These are phyloP conservation scores for Bombus waltoni DNA, from an alignment of 1,140 invertebrate species.

Conservation along the genomic window DNA sequence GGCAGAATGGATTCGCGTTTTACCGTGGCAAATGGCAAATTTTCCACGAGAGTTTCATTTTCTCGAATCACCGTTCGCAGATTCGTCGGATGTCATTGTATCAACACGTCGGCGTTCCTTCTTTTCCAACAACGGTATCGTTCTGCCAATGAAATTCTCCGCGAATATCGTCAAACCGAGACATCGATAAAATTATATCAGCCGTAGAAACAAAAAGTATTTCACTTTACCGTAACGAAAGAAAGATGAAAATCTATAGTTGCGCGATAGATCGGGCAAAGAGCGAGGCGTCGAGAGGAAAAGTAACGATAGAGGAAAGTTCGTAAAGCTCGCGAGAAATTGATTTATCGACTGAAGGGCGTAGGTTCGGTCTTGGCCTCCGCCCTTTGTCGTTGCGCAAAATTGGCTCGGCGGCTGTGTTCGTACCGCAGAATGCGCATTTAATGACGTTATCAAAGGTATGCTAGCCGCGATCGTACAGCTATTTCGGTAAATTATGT, in stretches of 20 bases:
- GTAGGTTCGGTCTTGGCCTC: neutral
- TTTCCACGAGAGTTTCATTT: conserved; percentile 54
- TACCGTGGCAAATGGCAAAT: conserved; percentile 15
- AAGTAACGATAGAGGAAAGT: neutral
- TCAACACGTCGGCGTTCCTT: conserved; percentile 5
- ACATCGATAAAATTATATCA: no score
- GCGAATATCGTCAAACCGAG: neutral
- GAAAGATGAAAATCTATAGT: neutral
- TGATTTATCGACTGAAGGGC: conserved; percentile 1
- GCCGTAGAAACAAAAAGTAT: no score
- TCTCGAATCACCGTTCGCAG: conserved; percentile 41
- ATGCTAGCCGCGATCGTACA: conserved; percentile 62
- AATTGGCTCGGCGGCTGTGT: conserved; percentile 43
- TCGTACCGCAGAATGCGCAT: conserved; percentile 55
- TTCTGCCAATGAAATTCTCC: neutral
- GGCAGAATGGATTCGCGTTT: conserved; percentile 13
- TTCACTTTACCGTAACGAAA: neutral
- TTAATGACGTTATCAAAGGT: conserved; percentile 69
- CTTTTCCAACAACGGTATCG: neutral
- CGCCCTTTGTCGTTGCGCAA: conserved; percentile 35
- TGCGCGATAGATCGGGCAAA: no score
- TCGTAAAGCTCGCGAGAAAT: neutral
- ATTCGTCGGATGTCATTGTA: conserved; percentile 1
- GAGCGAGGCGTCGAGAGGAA: rapidly evolving
- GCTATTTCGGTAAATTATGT: conserved; percentile 75